Percentiles rank a stretch among this genome's conserved stretches.
Evolutionary conservation across 2,888 invertebrate species (phyloP).

Genomic region (Diadegma fenestrale): DNA sequence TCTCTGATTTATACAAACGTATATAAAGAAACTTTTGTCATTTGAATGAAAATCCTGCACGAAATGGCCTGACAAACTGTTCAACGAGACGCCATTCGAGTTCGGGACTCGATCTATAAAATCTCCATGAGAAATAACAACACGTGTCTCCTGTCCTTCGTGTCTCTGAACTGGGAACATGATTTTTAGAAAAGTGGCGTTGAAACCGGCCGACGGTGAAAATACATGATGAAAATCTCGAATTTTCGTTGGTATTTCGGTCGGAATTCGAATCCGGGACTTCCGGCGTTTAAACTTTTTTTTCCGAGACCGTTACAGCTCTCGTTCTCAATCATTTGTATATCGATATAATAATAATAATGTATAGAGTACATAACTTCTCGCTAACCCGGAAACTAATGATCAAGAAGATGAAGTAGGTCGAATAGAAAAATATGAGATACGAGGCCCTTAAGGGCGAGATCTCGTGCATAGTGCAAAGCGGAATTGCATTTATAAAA

Average conservation of each 20-base stretch:
- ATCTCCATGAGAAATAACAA: slow-evolving; percentile 57
- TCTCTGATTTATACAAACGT: too few relatives aligned
- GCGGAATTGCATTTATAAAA: slow-evolving; percentile 12
- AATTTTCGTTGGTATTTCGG: too few relatives aligned
- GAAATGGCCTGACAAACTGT: background rate
- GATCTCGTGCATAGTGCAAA: slow-evolving; percentile 56
- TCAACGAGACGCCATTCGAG: background rate
- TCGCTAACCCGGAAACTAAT: slow-evolving; percentile 65
- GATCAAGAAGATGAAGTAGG: slow-evolving; percentile 77
- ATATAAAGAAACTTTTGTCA: background rate
- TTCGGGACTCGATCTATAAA: background rate
- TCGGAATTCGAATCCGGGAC: too few relatives aligned
- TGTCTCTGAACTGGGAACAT: background rate
- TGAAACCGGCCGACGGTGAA: too few relatives aligned
- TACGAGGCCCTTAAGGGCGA: slow-evolving; percentile 69
- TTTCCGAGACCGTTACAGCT: too few relatives aligned
- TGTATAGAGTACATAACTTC: slow-evolving; percentile 4
- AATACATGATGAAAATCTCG: too few relatives aligned
- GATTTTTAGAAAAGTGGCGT: too few relatives aligned
- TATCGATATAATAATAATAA: background rate
- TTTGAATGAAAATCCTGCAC: background rate
- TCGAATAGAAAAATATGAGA: slow-evolving; percentile 18
- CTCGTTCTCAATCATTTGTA: background rate
- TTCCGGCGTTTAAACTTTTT: too few relatives aligned
- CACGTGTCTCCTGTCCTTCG: background rate